A percentile compares a stretch with the other conserved stretches of the same genome.
phyloP scores from a whole-genome alignment of 2,113 vertebrate genomes.

The Campylomormyrus tamandua region DNA sequence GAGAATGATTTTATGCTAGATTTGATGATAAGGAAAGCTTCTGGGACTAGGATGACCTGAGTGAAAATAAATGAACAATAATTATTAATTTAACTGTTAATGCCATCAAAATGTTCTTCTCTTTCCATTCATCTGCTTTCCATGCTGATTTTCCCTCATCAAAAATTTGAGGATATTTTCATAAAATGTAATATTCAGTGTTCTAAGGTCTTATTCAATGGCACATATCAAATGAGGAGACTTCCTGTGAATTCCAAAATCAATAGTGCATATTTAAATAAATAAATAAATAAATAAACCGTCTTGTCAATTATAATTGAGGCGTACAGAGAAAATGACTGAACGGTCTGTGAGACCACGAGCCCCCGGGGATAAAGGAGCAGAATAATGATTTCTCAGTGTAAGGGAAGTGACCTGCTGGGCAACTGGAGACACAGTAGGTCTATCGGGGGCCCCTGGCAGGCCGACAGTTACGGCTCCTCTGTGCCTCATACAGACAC shows the following conservation, averaged over 20 bases:
- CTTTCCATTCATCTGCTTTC: conserved; percentile 6
- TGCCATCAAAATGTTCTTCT: conserved; percentile 38
- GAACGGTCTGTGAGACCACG: background rate
- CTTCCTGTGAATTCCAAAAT: background rate
- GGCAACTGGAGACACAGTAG: background rate
- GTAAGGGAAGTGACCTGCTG: conserved; percentile 1
- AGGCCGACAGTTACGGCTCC: background rate
- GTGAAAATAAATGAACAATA: conserved; percentile 43
- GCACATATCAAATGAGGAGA: background rate
- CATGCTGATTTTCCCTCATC: background rate
- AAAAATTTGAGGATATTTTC: background rate
- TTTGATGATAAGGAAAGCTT: conserved; percentile 39
- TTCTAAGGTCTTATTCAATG: background rate
- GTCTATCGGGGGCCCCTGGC: background rate
- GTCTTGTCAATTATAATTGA: background rate
- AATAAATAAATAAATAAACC: background rate
- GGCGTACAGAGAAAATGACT: background rate
- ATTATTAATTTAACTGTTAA: conserved; percentile 45
- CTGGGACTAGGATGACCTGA: conserved; percentile 27
- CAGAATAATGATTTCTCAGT: background rate
- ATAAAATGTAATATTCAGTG: background rate
- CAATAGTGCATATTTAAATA: background rate
- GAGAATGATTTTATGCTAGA: conserved; percentile 22
- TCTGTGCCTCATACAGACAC: background rate
- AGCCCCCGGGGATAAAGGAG: background rate